Evolutionary conservation across 2,797 vertebrate species (phyloP), one percentile per base, ranked within the genome.

Genomic region (Megalops cyprinoides): DNA sequence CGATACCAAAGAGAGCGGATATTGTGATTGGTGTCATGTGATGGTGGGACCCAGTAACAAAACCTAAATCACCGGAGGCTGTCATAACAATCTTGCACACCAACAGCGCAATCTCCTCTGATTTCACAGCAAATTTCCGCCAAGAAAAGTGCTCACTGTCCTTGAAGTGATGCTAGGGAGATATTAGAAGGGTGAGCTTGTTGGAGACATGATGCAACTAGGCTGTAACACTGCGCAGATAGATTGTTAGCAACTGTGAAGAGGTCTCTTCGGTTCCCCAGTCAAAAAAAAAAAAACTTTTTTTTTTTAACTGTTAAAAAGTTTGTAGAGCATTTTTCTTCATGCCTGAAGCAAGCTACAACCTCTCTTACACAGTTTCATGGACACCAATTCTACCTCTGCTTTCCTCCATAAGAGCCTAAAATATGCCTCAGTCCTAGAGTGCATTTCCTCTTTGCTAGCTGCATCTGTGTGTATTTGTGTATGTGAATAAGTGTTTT

Each of bases 81-180:
- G 91, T 92, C 91, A 90, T 90, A 91, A 28, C 91, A 92, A 89
- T 88, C 85, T 88, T 91, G 88, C 91, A 89, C 86, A 89, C 87
- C 90, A 93, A 91, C 89, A 90, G 92, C 90, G 94, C 93, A 92
- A 91, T 94, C 92, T 93, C 90, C 89, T 92, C 91, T 92, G 88
- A 88, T 94, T 94, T 94, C 91, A 92, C 90, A 92, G 93, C 91
- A 93, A 92, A 92, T 88, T 91, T 95, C 93, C 94, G 91, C 93
- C 91, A 94, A 93, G 92, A 94, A 93, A 93, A 94, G 93, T 91
- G 91, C 93, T 94, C 92, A 91, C 94, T 94, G 93, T 95, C 94
- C 94, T 93, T 91, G 92, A 94, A 81, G 75, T 67, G 42, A 80
- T 74, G 69, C 62, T 3, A 77, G 62, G 74, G 48, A 94, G 93